Conservation (phyloP, 2,888 invertebrate species). For the Rhagium mordax region DNA sequence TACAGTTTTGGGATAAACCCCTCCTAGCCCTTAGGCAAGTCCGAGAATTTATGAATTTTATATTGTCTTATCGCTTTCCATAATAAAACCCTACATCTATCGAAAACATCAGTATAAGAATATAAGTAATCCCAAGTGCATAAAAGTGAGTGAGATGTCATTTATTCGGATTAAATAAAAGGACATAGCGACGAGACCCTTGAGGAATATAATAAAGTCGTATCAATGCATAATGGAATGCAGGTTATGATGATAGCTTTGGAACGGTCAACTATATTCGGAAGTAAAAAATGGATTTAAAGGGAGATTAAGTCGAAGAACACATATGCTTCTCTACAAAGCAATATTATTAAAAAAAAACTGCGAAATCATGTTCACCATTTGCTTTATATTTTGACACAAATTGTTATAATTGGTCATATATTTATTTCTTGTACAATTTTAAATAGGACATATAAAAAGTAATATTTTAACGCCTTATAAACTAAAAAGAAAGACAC, state of each 20-base stretch:
- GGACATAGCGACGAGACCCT: constrained; percentile 1
- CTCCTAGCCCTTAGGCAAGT: neutral
- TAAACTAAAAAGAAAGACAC: no score
- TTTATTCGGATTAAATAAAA: constrained; percentile 25
- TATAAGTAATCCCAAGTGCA: constrained; percentile 28
- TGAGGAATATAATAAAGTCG: constrained; percentile 21
- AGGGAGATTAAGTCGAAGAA: constrained; percentile 27
- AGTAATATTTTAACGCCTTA: no score
- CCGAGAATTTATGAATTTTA: constrained; percentile 25
- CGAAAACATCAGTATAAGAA: neutral
- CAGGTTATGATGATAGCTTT: constrained; percentile 17
- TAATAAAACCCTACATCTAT: neutral
- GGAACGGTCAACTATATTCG: constrained; percentile 34
- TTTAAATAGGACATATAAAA: no score
- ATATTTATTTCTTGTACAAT: no score
- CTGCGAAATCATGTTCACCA: no score
- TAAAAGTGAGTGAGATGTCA: constrained; percentile 9
- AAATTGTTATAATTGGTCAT: no score
- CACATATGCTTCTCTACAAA: neutral
- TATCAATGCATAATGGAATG: constrained; percentile 19
- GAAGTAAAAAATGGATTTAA: constrained; percentile 36
- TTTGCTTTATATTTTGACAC: no score
- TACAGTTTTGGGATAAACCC: neutral
- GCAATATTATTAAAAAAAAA: neutral
- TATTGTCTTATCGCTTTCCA: constrained; percentile 9